A percentile compares a stretch with the other conserved stretches of the same genome.
phyloP scores from a whole-genome alignment of 2,113 vertebrate species.

The Grammomys dolichurus region DNA sequence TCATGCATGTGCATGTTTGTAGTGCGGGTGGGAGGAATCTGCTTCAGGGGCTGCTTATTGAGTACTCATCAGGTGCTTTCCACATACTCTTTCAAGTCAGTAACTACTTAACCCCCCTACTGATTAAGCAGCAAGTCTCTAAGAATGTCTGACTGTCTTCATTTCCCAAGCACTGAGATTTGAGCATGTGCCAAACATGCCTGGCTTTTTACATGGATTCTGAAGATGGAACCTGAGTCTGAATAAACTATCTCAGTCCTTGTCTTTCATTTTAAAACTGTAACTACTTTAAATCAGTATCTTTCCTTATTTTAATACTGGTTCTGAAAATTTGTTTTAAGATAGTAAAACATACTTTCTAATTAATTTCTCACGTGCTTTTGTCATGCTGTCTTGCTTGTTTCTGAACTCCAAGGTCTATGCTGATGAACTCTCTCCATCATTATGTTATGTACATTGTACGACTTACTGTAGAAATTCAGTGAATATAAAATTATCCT shows the following conservation, averaged over 20 bases:
- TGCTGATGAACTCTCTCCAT: not conserved
- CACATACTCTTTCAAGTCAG: not conserved
- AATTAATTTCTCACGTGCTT: not conserved
- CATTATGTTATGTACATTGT: not conserved
- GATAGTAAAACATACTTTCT: conserved; percentile 14
- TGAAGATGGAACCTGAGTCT: no score
- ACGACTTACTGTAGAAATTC: not conserved
- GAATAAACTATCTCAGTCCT: not conserved
- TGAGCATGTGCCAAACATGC: no score
- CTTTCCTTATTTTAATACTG: not conserved
- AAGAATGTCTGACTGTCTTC: not conserved
- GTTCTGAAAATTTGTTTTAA: not conserved
- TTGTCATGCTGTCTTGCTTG: not conserved
- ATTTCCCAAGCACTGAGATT: not conserved
- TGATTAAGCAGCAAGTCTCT: not conserved
- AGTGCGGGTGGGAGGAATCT: no score
- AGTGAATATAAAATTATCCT: conserved; percentile 49
- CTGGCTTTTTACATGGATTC: not conserved
- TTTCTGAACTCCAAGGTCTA: not conserved
- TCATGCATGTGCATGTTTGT: not conserved
- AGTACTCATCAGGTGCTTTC: not conserved
- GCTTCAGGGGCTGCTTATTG: not conserved
- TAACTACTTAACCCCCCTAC: not conserved
- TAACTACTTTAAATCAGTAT: not conserved
- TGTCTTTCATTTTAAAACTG: not conserved